Percentiles rank a stretch among this genome's conserved stretches.
These are phyloP conservation scores for Parnassius apollo DNA, from an alignment of 2,888 invertebrate genomes.

Conservation along the genomic window DNA sequence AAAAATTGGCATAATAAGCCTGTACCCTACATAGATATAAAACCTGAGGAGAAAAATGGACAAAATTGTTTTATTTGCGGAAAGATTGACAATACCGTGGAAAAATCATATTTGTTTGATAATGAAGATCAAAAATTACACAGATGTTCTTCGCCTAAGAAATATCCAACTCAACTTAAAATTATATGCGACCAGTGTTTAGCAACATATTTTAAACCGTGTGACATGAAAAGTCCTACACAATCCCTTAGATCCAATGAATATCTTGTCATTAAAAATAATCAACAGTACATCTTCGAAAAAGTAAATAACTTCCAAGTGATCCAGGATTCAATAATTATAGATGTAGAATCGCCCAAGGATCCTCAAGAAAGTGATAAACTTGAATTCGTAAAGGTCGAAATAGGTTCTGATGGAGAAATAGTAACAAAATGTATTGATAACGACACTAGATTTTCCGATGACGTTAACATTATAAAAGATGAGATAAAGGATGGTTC, in stretches of 20 bases:
- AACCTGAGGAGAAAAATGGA: constrained; percentile 53
- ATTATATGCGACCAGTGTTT: constrained; percentile 24
- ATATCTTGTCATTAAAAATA: constrained; percentile 69
- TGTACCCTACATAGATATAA: constrained; percentile 48
- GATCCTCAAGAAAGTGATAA: constrained; percentile 30
- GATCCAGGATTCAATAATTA: constrained; percentile 29
- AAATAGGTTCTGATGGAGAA: constrained; percentile 70
- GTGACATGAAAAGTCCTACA: constrained; percentile 59
- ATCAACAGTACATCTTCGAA: constrained; percentile 72
- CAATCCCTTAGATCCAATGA: constrained; percentile 63
- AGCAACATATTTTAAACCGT: constrained; percentile 58
- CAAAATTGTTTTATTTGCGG: constrained; percentile 67
- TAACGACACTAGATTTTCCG: constrained; percentile 40
- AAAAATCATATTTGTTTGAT: constrained; percentile 69
- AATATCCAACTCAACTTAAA: constrained; percentile 43
- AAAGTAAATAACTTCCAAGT: constrained; percentile 44
- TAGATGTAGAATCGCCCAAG: constrained; percentile 34
- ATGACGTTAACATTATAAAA: constrained; percentile 52
- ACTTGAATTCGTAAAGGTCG: constrained; percentile 65
- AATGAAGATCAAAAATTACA: constrained; percentile 71
- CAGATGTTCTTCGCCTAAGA: constrained; percentile 61
- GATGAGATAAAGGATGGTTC: constrained; percentile 50
- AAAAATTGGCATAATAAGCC: constrained; percentile 52
- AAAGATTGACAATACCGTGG: constrained; percentile 53
- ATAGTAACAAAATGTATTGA: constrained; percentile 60